Percentiles rank a stretch among this genome's conserved stretches.
Conservation (phyloP, 2,113 vertebrate genomes). For the Myotis yumanensis region DNA sequence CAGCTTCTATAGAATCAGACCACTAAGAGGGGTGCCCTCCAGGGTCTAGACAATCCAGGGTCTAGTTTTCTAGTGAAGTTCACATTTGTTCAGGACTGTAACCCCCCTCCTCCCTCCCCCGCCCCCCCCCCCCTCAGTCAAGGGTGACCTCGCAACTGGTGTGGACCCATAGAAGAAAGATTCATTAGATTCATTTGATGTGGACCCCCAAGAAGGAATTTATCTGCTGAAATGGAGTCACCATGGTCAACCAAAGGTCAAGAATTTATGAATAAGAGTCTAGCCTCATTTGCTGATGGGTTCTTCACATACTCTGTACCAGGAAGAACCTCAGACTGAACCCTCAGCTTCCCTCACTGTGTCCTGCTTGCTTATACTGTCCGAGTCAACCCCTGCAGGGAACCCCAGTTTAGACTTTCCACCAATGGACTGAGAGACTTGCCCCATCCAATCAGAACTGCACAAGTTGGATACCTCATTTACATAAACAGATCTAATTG, state of each 20-base stretch:
- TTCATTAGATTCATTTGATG: not conserved
- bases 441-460: not conserved
- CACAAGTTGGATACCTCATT: not conserved
- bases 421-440: not conserved
- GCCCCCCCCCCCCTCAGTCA: fast-evolving
- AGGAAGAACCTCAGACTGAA: not conserved
- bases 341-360: not conserved
- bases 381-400: not conserved
- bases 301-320: not conserved
- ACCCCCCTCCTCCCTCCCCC: fast-evolving
- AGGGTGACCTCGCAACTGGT: not conserved
- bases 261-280: not conserved
- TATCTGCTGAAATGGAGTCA: not conserved
- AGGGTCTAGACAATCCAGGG: not conserved
- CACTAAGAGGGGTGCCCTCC: not conserved
- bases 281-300: not conserved
- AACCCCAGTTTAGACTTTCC: not conserved
- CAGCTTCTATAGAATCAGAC: not conserved
- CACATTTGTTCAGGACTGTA: not conserved
- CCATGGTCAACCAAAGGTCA: not conserved
- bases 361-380: not conserved
- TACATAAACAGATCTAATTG: not conserved
- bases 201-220: not conserved
- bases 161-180: not conserved
- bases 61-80: not conserved